phyloP scores from a whole-genome alignment of 2,797 vertebrate genomes.

The Dendrocincla tyrannina region DNA sequence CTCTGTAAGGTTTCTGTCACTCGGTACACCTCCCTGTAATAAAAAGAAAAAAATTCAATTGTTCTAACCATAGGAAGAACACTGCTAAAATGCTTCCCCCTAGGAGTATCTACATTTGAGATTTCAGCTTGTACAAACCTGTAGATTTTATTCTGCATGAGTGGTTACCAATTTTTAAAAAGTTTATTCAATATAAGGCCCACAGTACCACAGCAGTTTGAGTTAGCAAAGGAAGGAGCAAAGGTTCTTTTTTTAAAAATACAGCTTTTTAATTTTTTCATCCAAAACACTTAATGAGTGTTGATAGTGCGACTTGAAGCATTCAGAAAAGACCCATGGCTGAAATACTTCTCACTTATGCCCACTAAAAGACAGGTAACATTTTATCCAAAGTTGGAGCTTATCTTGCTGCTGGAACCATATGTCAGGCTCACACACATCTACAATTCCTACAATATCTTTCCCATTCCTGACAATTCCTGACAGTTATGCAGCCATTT shows the following conservation, averaged over 20 bases:
- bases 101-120: not conserved
- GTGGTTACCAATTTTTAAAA: not conserved
- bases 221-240: not conserved
- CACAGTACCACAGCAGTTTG: not conserved
- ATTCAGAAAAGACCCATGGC: not conserved
- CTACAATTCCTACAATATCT: not conserved
- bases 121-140: not conserved
- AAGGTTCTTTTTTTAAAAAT: not conserved
- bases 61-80: not conserved
- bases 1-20: constrained; percentile 89
- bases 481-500: not conserved
- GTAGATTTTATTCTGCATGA: not conserved
- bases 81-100: not conserved
- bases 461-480: not conserved
- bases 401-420: not conserved
- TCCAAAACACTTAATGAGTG: not conserved
- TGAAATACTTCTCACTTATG: not conserved
- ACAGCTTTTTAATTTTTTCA: not conserved
- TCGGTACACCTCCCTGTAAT: constrained; percentile 86
- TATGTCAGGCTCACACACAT: not conserved
- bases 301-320: not conserved
- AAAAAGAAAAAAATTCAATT: not conserved
- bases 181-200: not conserved
- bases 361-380: not conserved
- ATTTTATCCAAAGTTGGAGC: not conserved